A percentile compares a stretch with the other conserved stretches of the same genome.
phyloP scores from a whole-genome alignment of 1,140 invertebrate genomes.

The Drosophila parabipectinata region DNA sequence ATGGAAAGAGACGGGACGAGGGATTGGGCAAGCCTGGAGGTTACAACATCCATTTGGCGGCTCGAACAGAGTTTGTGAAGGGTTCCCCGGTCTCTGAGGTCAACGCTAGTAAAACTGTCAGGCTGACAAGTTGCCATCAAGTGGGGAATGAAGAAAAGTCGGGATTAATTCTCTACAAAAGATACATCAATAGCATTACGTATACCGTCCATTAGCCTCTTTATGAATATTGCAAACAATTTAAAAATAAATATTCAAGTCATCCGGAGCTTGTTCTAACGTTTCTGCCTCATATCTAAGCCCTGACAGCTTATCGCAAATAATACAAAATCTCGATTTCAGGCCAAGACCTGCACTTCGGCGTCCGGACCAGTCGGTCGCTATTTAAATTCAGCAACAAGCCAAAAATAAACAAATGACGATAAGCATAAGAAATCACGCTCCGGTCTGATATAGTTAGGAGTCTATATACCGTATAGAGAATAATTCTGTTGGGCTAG shows the following conservation, averaged over 20 bases:
- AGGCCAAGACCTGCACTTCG: conserved; percentile 28
- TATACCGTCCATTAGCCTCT: conserved; percentile 20
- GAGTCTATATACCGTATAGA: conserved; percentile 12
- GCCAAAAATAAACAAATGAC: conserved; percentile 50
- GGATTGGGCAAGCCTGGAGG: conserved; percentile 18
- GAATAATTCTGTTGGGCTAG: conserved; percentile 31
- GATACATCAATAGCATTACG: conserved; percentile 15
- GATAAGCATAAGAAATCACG: conserved; percentile 48
- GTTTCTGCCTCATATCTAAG: conserved; percentile 33
- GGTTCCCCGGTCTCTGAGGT: not conserved
- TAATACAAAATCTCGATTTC: conserved; percentile 33
- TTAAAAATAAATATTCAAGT: conserved; percentile 57
- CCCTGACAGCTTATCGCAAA: conserved; percentile 40
- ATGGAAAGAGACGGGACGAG: not conserved
- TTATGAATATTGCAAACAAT: conserved; percentile 23
- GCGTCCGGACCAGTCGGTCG: conserved; percentile 13
- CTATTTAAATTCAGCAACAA: conserved; percentile 49
- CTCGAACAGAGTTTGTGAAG: conserved; percentile 38
- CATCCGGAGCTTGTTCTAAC: conserved; percentile 11
- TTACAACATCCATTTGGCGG: conserved; percentile 56
- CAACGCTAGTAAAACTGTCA: conserved; percentile 50
- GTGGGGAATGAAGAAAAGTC: not conserved
- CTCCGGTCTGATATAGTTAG: conserved; percentile 42
- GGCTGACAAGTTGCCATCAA: conserved; percentile 49
- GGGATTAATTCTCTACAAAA: not conserved